Conservation (phyloP, 2,888 invertebrate species). For the Diogma glabrata region DNA sequence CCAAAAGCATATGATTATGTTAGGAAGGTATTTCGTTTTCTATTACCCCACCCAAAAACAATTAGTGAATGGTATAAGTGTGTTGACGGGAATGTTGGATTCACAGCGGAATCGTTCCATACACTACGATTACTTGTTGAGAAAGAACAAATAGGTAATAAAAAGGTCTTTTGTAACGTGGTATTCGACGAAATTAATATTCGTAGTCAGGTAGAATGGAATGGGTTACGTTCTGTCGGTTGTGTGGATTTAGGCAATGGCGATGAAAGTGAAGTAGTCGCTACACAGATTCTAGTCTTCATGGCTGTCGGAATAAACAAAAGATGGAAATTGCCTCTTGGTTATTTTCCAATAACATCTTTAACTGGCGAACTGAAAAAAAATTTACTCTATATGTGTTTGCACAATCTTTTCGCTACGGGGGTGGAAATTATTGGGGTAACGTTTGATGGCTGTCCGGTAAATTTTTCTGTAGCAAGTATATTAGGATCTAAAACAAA, state of each 20-base stretch:
- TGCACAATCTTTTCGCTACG: conserved; percentile 20
- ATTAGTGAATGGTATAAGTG: conserved; percentile 22
- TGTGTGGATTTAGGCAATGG: conserved; percentile 4
- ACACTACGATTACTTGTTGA: conserved; percentile 20
- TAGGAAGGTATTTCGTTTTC: background rate
- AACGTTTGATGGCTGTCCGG: conserved; percentile 18
- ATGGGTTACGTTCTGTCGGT: conserved; percentile 17
- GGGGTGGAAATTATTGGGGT: conserved; percentile 17
- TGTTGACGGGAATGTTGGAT: conserved; percentile 23
- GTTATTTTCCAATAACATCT: conserved; percentile 23
- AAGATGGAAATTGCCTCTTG: conserved; percentile 24
- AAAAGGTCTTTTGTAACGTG: conserved; percentile 19
- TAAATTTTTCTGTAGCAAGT: conserved; percentile 13
- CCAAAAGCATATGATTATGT: background rate
- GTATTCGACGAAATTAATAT: too few species aligned
- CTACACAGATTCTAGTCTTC: conserved; percentile 21
- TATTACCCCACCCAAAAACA: conserved; percentile 21
- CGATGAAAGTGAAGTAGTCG: conserved; percentile 7
- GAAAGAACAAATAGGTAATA: conserved; percentile 14
- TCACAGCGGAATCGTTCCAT: conserved; percentile 19
- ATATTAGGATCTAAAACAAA: conserved; percentile 19
- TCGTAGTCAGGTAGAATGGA: conserved; percentile 19
- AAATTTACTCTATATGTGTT: conserved; percentile 12
- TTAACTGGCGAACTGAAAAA: background rate
- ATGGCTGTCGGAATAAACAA: conserved; percentile 22